A percentile compares a stretch with the other conserved stretches of the same genome.
Conservation (phyloP, 2,888 invertebrate genomes). For the Poecilobothrus nobilitatus region DNA sequence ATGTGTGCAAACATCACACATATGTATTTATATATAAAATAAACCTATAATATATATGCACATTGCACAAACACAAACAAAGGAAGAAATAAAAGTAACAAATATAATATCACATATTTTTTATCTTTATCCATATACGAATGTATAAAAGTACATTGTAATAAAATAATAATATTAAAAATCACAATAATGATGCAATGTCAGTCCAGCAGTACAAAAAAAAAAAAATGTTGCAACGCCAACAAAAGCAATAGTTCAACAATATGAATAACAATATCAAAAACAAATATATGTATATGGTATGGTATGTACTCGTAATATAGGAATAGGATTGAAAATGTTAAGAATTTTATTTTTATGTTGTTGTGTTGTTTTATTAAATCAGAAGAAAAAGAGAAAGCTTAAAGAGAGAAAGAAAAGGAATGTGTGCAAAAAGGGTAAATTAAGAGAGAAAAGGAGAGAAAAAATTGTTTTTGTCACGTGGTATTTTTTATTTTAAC, state of each 20-base stretch:
- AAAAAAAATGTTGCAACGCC: background rate
- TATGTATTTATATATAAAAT: background rate
- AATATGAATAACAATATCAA: background rate
- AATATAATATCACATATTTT: no score
- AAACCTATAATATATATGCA: background rate
- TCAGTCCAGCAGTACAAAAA: background rate
- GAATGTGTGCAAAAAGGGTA: background rate
- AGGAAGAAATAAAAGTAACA: background rate
- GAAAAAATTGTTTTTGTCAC: background rate
- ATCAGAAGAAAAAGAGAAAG: slow-evolving; percentile 5
- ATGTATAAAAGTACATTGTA: background rate
- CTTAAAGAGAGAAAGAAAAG: background rate
- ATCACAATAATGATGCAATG: no score
- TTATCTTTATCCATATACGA: background rate
- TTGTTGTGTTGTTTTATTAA: background rate
- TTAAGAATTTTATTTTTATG: background rate
- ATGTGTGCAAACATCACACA: background rate
- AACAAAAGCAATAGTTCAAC: background rate
- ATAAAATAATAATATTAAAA: no score
- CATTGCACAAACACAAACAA: background rate
- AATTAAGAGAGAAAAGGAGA: background rate
- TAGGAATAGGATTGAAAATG: background rate
- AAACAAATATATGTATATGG: background rate
- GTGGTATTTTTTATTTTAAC: background rate
- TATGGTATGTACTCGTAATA: no score